Percentiles rank a stretch among this genome's conserved stretches.
Conservation (phyloP, 2,888 invertebrate genomes). For the Marasmarcha lunaedactyla region DNA sequence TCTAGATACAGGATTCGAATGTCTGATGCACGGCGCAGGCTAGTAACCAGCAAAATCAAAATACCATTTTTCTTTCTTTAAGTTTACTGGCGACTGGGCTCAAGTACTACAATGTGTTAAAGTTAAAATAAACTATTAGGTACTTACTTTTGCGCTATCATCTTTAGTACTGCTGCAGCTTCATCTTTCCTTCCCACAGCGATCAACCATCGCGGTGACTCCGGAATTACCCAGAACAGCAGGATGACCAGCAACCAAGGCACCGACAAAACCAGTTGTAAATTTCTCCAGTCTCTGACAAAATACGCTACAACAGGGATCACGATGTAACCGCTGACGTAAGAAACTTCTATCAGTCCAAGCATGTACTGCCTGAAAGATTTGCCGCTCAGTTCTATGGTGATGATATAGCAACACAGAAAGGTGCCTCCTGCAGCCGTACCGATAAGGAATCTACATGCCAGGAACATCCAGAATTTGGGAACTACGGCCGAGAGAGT, state of each 20-base stretch:
- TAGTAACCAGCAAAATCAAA: too few species aligned
- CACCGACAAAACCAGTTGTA: slow-evolving; percentile 59
- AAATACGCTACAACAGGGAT: slow-evolving; percentile 61
- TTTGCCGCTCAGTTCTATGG: slow-evolving; percentile 65
- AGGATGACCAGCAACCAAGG: slow-evolving; percentile 54
- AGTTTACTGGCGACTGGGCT: too few species aligned
- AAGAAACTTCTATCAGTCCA: slow-evolving; percentile 26
- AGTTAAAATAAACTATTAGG: too few species aligned
- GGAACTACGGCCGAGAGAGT: slow-evolving; percentile 43
- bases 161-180: slow-evolving; percentile 67
- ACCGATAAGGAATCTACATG: slow-evolving; percentile 65
- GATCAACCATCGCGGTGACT: slow-evolving; percentile 80
- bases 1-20: too few species aligned
- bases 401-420: slow-evolving; percentile 67
- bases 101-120: too few species aligned
- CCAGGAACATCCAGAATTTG: slow-evolving; percentile 64
- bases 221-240: slow-evolving; percentile 75
- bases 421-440: slow-evolving; percentile 71
- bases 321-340: slow-evolving; percentile 11
- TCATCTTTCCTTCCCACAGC: slow-evolving; percentile 70
- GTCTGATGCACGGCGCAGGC: too few species aligned
- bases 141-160: slow-evolving; percentile 55
- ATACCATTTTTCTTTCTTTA: too few species aligned
- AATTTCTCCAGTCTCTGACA: slow-evolving; percentile 60
- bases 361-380: slow-evolving; percentile 52